Evolutionary conservation across 2,888 invertebrate species (phyloP), one percentile per base, ranked within the genome.

Genomic region (Drosophila flavopinicola): DNA sequence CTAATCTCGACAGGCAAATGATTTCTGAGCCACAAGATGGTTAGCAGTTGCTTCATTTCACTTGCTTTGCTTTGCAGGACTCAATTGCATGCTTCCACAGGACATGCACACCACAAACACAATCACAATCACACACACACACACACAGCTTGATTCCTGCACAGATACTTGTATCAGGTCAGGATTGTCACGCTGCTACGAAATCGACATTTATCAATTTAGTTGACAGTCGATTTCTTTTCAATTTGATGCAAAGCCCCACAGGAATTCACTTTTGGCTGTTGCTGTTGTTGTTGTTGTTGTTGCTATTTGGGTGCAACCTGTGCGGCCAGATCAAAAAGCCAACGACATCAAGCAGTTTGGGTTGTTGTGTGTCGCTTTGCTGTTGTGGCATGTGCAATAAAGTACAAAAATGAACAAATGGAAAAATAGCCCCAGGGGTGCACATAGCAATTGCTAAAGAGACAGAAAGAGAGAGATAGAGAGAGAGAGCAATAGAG

Each of bases 181-280:
- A 38, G 67, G 65, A 68, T 80, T 75, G 78, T 69, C 85, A 82
- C 66, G 71, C 71, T 69, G 52, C 53, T 65, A 41, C 63, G 53
- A 57, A 76, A 85, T 74, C 70, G 84, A 77, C 88, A 80, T 87
- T 80, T 83, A 88, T 88, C 87, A 88, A 88, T 87, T 87, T 82
- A 78, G 75, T 80, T 87, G 88, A 87, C 88, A 88, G 83, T 85
- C 88, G 75, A 88, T 88, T 88, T 88, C 88, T 80, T 86, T 88
- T 82, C 88, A 72, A 83, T 74, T 76, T 61, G 56, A 67, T 51
- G 70, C 69, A 64, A 52, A 59, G 38, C 35, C 76, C 61, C 66
- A 77, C 69, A 75, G 66, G 71, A 85, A 73, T 75, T 73, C 75
- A 65, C 65, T 71, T 75, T 85, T 72, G 66, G 58, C 45, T 38